These are phyloP conservation scores for Calyptommatus sinebrachiatus DNA, from an alignment of 2,113 vertebrate species.

Conservation along the genomic window DNA sequence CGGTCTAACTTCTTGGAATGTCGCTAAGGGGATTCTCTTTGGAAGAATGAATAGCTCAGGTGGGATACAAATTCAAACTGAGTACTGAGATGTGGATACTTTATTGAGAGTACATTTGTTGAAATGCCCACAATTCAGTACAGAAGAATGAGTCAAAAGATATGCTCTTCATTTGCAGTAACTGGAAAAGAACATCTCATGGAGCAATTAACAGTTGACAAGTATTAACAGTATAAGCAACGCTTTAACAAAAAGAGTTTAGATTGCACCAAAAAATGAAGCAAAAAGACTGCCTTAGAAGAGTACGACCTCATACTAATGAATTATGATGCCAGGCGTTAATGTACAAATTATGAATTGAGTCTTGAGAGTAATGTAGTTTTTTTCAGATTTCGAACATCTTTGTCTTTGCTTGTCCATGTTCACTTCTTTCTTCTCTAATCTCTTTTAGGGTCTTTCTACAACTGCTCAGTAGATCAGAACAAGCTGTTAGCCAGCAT, in stretches of 20 bases:
- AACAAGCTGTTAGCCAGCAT: no score
- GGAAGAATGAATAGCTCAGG: conserved; percentile 40
- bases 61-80: conserved; percentile 38
- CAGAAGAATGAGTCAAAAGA: background rate
- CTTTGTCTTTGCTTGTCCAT: background rate
- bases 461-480: no score
- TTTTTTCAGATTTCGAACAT: background rate
- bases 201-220: no score
- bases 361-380: background rate
- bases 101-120: conserved; percentile 35
- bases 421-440: background rate
- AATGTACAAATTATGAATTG: background rate
- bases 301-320: background rate
- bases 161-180: no score
- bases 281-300: no score
- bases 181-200: no score
- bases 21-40: conserved; percentile 40
- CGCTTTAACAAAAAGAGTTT: no score
- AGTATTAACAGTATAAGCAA: no score
- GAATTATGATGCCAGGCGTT: background rate
- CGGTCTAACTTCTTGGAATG: conserved; percentile 54
- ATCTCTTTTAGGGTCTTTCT: no score
- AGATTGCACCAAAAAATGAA: no score
- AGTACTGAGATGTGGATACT: conserved; percentile 5
- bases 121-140: background rate